Evolutionary conservation across 2,888 invertebrate species (phyloP).

Genomic region (Lysandra bellargus): DNA sequence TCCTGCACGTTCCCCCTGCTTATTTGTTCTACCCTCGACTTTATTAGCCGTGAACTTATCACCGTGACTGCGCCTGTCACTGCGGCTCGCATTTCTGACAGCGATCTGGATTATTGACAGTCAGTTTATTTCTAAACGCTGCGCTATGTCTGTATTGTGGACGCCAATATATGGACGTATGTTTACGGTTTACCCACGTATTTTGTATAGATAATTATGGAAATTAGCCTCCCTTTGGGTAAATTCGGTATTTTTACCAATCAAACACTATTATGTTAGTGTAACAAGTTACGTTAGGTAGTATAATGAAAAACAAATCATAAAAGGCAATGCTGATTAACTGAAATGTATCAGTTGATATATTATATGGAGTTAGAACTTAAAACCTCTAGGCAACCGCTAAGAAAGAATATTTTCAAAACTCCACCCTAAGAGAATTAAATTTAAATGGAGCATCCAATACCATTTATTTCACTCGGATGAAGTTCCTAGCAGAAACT

Average conservation of each 20-base stretch:
- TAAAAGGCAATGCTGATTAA: too few relatives aligned
- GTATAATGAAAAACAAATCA: too few relatives aligned
- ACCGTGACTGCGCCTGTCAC: neutral
- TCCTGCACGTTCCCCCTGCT: neutral
- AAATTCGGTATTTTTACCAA: neutral
- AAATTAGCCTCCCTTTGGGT: neutral
- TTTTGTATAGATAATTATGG: neutral
- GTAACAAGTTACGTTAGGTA: too few relatives aligned
- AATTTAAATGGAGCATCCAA: too few relatives aligned
- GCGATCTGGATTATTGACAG: conserved; percentile 19
- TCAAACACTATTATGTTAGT: neutral
- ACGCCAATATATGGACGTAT: neutral
- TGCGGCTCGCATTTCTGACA: neutral
- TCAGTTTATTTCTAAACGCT: neutral
- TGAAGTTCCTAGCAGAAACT: too few relatives aligned
- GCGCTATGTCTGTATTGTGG: neutral
- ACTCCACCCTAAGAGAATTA: too few relatives aligned
- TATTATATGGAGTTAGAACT: too few relatives aligned
- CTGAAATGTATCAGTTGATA: too few relatives aligned
- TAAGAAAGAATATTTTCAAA: too few relatives aligned
- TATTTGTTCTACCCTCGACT: conserved; percentile 19
- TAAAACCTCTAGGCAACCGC: too few relatives aligned
- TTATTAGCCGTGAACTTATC: conserved; percentile 25
- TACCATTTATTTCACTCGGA: too few relatives aligned
- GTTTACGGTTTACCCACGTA: neutral